Evolutionary conservation across 1,140 invertebrate genomes (phyloP).

Genomic region (Papilio machaon): DNA sequence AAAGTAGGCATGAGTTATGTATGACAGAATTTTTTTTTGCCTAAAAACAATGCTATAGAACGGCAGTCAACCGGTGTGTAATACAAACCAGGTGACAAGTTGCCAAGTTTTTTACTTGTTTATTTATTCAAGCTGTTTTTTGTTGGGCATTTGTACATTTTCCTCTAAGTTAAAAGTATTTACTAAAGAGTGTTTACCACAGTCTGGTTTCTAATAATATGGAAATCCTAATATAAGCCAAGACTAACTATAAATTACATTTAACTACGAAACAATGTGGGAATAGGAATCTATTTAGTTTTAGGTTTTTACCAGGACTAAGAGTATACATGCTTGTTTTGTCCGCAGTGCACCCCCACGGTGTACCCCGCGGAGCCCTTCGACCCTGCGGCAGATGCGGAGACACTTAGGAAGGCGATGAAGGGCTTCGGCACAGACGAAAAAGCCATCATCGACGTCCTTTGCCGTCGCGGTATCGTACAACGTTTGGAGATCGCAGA

Average conservation of each 20-base stretch:
- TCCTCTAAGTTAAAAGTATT: not conserved
- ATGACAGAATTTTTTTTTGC: not conserved
- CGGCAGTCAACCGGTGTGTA: too few species aligned
- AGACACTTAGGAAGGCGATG: constrained; percentile 95
- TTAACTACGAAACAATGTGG: not conserved
- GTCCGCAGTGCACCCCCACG: constrained; percentile 90
- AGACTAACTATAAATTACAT: too few species aligned
- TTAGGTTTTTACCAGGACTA: not conserved
- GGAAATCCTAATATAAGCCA: too few species aligned
- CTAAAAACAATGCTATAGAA: not conserved
- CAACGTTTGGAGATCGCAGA: constrained; percentile 95
- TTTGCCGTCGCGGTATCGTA: constrained; percentile 93
- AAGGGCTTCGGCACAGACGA: constrained; percentile 97
- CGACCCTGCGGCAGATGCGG: constrained; percentile 94
- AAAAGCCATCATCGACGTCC: constrained; percentile 94
- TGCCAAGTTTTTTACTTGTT: not conserved
- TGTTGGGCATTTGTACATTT: not conserved
- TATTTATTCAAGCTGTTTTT: not conserved
- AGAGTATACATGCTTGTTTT: constrained; percentile 36
- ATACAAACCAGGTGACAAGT: not conserved
- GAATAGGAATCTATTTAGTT: not conserved
- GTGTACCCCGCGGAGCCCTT: constrained; percentile 93
- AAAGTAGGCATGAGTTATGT: not conserved
- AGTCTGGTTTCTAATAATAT: too few species aligned
- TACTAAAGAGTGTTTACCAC: too few species aligned